Evolutionary conservation across 92 coral and sea anemone species (phyloP).

Genomic region (Siderastrea siderea): DNA sequence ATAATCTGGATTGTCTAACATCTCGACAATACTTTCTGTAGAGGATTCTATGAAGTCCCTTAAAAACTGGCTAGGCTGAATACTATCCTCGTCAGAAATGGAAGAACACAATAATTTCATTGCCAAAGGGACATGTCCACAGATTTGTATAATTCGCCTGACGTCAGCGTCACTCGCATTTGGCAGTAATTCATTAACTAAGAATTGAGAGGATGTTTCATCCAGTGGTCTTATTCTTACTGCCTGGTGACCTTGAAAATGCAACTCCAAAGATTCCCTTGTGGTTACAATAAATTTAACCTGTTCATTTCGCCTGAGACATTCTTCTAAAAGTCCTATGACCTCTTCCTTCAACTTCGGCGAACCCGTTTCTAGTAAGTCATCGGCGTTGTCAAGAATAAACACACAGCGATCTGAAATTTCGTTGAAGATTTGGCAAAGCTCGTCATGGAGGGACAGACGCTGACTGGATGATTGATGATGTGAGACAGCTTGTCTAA

Average conservation of each 20-base stretch:
- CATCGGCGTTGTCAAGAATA: too few species aligned
- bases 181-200: constrained; percentile 19
- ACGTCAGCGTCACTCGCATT: not conserved
- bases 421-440: too few species aligned
- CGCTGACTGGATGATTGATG: too few species aligned
- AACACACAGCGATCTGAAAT: too few species aligned
- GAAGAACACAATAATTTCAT: constrained; percentile 34
- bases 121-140: constrained; percentile 50
- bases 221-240: constrained; percentile 19
- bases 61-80: not conserved
- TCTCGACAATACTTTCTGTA: not conserved
- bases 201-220: not conserved
- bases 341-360: too few species aligned
- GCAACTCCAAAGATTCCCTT: constrained; percentile 3
- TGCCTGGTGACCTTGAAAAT: not conserved
- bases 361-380: too few species aligned
- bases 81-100: not conserved
- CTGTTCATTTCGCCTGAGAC: too few species aligned
- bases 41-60: not conserved
- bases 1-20: constrained; percentile 6
- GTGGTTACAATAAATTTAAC: constrained; percentile 1
- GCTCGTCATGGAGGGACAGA: too few species aligned
- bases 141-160: not conserved
- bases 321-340: too few species aligned
- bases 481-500: too few species aligned